Conservation (phyloP, 2,797 vertebrate species). For the Pseudochromis fuscus region DNA sequence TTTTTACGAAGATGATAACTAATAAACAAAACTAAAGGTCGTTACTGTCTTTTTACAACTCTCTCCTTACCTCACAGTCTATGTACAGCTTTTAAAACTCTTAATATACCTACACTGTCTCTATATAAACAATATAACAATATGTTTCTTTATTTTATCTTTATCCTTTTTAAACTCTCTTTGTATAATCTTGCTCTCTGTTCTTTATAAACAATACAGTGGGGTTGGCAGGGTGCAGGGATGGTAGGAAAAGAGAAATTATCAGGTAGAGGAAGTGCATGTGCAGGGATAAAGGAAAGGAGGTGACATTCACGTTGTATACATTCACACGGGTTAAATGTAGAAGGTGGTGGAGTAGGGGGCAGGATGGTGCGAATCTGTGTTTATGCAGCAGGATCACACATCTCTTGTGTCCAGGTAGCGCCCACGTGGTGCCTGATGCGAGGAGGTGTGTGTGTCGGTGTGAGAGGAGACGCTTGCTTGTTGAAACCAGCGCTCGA, state of each 20-base stretch:
- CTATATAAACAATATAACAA: slow-evolving; percentile 26
- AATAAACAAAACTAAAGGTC: not conserved
- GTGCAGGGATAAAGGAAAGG: slow-evolving; percentile 46
- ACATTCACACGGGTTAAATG: slow-evolving; percentile 27
- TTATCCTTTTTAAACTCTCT: slow-evolving; percentile 4
- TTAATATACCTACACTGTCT: slow-evolving; percentile 22
- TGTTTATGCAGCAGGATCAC: slow-evolving; percentile 86
- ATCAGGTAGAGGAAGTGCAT: slow-evolving; percentile 18
- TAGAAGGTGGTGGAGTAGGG: not conserved
- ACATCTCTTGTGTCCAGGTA: slow-evolving; percentile 89
- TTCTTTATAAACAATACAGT: slow-evolving; percentile 42
- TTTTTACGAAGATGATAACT: slow-evolving; percentile 1
- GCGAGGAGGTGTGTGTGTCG: slow-evolving; percentile 52
- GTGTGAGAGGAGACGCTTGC: slow-evolving; percentile 32
- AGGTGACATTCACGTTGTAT: slow-evolving; percentile 8
- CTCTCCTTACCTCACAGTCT: not conserved
- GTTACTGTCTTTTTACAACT: too few relatives aligned
- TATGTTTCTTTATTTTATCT: slow-evolving; percentile 7
- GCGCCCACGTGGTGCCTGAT: slow-evolving; percentile 58
- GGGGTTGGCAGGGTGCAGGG: slow-evolving; percentile 31
- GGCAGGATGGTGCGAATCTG: slow-evolving; percentile 36
- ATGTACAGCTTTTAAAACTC: slow-evolving; percentile 31
- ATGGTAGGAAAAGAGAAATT: slow-evolving; percentile 17
- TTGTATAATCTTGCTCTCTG: slow-evolving; percentile 15
- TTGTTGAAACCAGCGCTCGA: slow-evolving; percentile 29